Evolutionary conservation across 2,888 invertebrate genomes (phyloP).

Genomic region (Anorthoa munda): DNA sequence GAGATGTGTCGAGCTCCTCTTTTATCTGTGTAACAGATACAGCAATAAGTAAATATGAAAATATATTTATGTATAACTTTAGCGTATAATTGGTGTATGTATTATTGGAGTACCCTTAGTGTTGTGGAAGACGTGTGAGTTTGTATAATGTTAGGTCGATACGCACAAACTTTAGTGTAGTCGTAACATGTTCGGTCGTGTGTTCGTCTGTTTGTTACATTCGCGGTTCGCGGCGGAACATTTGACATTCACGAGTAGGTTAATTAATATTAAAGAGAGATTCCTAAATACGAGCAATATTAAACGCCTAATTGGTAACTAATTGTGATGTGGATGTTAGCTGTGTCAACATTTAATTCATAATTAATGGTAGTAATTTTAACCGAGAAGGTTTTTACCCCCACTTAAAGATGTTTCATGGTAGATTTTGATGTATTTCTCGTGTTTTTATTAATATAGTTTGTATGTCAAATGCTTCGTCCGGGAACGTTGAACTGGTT

Average conservation of each 20-base stretch:
- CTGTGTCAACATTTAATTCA: constrained; percentile 56
- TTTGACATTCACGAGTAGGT: constrained; percentile 55
- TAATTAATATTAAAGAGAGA: constrained; percentile 62
- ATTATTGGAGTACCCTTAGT: constrained; percentile 70
- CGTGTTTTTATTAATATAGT: constrained; percentile 56
- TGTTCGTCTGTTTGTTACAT: constrained; percentile 65
- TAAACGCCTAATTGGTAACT: constrained; percentile 61
- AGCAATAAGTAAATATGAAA: constrained; percentile 83
- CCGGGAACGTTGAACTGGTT: constrained; percentile 18
- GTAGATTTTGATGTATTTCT: constrained; percentile 58
- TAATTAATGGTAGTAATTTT: constrained; percentile 50
- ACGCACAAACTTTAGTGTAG: constrained; percentile 90
- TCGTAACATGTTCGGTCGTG: constrained; percentile 74
- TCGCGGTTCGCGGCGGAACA: constrained; percentile 62
- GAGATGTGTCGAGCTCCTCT: constrained; percentile 87
- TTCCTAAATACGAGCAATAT: constrained; percentile 63
- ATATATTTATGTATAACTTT: constrained; percentile 73
- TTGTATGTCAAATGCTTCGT: constrained; percentile 60
- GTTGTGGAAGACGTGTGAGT: constrained; percentile 73
- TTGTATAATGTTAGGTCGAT: constrained; percentile 84
- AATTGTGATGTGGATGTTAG: constrained; percentile 63
- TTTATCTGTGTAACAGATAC: constrained; percentile 89
- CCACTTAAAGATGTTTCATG: constrained; percentile 45
- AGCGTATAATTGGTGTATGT: constrained; percentile 73
- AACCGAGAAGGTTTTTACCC: constrained; percentile 38